Conservation (phyloP, 2,888 invertebrate species). For the Vanessa cardui region DNA sequence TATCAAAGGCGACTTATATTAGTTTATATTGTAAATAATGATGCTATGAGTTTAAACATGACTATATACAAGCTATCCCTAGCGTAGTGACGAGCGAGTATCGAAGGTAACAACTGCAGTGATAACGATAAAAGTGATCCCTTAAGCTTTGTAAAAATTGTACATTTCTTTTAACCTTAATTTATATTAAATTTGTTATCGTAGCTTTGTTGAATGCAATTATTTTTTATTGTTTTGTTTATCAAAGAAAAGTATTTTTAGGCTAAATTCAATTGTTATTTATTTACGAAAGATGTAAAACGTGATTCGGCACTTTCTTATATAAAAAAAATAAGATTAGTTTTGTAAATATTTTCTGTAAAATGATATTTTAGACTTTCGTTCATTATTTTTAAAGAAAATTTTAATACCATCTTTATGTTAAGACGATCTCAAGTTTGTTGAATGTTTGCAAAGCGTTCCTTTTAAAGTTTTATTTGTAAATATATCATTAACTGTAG, state of each 20-base stretch:
- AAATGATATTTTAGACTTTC: slow-evolving; percentile 68
- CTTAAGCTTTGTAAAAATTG: slow-evolving; percentile 79
- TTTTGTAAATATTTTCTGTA: slow-evolving; percentile 74
- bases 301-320: slow-evolving; percentile 71
- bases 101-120: slow-evolving; percentile 61
- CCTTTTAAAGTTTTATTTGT: slow-evolving; percentile 83
- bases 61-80: neutral
- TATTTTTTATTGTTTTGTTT: slow-evolving; percentile 83
- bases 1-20: slow-evolving; percentile 34
- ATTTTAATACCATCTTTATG: slow-evolving; percentile 80
- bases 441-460: slow-evolving; percentile 83
- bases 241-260: slow-evolving; percentile 80
- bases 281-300: slow-evolving; percentile 79
- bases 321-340: slow-evolving; percentile 46
- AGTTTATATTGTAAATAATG: slow-evolving; percentile 54
- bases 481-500: slow-evolving; percentile 77
- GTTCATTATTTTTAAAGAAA: slow-evolving; percentile 70
- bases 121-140: slow-evolving; percentile 76
- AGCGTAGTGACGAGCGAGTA: slow-evolving; percentile 48
- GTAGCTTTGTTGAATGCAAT: slow-evolving; percentile 83
- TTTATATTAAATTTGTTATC: slow-evolving; percentile 83
- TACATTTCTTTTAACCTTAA: slow-evolving; percentile 80
- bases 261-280: slow-evolving; percentile 83
- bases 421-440: slow-evolving; percentile 83
- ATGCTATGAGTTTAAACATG: slow-evolving; percentile 50